Base-by-base conservation (phyloP, 2,888 invertebrate species). In the Ectemnius continuus region DNA sequence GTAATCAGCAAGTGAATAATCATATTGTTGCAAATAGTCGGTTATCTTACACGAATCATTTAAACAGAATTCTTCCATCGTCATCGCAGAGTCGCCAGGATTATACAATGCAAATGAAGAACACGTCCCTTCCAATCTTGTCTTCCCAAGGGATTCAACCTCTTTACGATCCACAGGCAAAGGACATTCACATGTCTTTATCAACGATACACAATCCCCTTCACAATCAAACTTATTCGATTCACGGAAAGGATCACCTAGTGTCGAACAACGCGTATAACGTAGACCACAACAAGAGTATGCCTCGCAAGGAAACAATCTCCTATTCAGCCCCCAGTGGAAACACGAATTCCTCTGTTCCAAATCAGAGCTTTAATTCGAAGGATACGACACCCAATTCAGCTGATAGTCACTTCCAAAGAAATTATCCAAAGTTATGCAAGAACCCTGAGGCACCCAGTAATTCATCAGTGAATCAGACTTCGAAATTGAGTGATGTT, bases 11-110 rank as follows among this genome's bases (percentile, higher is more conserved):
- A 4, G 61, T 67, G 16, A 16, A 52, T 4, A 68, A 68, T 14
- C 71, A n/a, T 13, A 75, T 76, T 4, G 72, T 72, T 8, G 16
- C 71, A 2, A 73, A 70, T 65, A 76, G 76, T 26, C 71, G 79
- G 6, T 48, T 77, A 14, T 65, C 69, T 70, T 82, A 81, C 13
- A 14, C 68, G 0, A 64, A 28, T 11, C 82, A 83, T 16, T 26
- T 81, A 1, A 71, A 84, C 8, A 67, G 76, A 71, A 57, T 70
- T 62, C 76, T 78, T 73, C 73, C 82, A 46, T 60, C 75, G n/a
- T 66, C 82, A 8, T 82, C 85, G 0, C 87, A 85, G 14, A 84
- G 60, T 18, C 82, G 80, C 4, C 84, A 86, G 8, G 79, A 81
- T 52, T 87, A 85, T 46, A 47, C 81, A 6, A 28, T 80, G 59